phyloP scores from a whole-genome alignment of 2,888 invertebrate species.

The Eupithecia subfuscata region DNA sequence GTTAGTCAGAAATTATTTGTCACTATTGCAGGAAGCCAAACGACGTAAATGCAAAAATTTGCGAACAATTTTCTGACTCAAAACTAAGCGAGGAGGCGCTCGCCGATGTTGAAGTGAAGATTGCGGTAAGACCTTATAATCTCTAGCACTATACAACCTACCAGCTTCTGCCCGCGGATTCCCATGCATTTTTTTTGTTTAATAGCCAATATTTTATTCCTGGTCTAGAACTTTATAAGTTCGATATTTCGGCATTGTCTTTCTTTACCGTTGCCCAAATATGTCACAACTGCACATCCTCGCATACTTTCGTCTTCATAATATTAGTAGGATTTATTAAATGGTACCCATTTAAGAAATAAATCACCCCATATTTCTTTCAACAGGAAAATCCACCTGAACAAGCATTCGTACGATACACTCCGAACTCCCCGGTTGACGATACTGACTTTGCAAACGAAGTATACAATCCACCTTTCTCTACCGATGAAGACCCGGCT shows the following conservation, averaged over 20 bases:
- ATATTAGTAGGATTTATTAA: too few species aligned
- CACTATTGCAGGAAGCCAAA: conserved; percentile 64
- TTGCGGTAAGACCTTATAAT: conserved; percentile 53
- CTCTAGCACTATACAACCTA: not conserved
- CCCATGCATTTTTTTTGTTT: not conserved
- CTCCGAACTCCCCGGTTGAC: conserved; percentile 85
- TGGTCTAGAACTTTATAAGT: not conserved
- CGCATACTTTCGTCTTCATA: not conserved
- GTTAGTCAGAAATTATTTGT: not conserved
- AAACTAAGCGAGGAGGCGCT: conserved; percentile 60
- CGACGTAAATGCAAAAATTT: conserved; percentile 71
- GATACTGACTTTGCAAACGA: conserved; percentile 92
- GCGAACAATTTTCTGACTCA: conserved; percentile 74
- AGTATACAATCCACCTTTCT: conserved; percentile 89
- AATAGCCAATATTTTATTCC: not conserved
- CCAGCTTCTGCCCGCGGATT: not conserved
- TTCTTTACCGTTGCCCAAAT: not conserved
- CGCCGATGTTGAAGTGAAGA: conserved; percentile 52
- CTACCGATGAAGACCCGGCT: conserved; percentile 75
- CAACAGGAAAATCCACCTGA: conserved; percentile 86
- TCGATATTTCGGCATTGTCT: not conserved
- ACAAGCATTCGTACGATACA: conserved; percentile 91
- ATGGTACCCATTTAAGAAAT: not conserved
- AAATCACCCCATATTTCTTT: not conserved
- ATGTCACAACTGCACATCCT: not conserved